Evolutionary conservation across 2,113 vertebrate genomes (phyloP).

Genomic region (Pristiophorus japonicus): DNA sequence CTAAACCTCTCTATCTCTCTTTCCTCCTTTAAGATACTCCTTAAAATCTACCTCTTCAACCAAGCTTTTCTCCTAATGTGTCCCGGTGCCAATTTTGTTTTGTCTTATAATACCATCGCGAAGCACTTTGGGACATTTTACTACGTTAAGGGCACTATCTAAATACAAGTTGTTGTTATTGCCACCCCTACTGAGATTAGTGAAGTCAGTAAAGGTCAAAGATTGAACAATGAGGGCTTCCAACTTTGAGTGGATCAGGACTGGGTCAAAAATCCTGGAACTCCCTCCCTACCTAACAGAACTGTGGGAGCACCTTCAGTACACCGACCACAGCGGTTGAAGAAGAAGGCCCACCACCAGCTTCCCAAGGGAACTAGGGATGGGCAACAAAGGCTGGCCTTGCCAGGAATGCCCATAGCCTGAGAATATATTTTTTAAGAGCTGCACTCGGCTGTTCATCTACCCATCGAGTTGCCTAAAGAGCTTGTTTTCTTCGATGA

Average conservation of each 20-base stretch:
- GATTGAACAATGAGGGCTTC: background rate
- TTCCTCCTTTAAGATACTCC: no score
- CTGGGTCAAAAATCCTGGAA: background rate
- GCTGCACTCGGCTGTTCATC: background rate
- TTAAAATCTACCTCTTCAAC: no score
- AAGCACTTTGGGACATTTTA: no score
- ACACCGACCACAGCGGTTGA: background rate
- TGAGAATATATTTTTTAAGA: background rate
- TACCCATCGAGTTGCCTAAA: background rate
- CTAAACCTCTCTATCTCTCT: no score
- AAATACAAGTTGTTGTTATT: no score
- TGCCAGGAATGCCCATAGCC: no score
- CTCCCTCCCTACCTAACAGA: background rate
- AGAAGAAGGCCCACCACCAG: background rate
- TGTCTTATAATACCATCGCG: no score
- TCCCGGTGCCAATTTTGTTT: no score
- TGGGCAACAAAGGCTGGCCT: no score
- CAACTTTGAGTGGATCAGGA: background rate
- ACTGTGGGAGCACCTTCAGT: no score
- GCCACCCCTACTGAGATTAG: background rate
- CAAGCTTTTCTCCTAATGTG: no score
- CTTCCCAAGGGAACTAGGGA: background rate
- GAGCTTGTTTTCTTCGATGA: background rate
- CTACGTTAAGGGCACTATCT: no score
- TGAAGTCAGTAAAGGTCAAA: background rate